Conservation (phyloP, 92 coral and sea anemone species). For the Umimayanthus kanabou region DNA sequence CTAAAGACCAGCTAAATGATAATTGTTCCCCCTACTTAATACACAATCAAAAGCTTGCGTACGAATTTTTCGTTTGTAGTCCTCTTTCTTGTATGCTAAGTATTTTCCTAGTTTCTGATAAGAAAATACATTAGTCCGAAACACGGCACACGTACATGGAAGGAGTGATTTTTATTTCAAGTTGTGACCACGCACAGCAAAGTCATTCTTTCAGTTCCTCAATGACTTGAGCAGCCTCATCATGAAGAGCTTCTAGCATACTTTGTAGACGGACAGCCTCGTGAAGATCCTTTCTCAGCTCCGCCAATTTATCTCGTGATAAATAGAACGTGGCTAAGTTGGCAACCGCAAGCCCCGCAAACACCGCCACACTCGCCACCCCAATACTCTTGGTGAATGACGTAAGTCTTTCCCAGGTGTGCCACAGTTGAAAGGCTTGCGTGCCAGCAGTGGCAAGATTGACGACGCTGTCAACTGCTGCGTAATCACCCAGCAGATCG, state of each 20-base stretch:
- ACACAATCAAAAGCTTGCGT: too few relatives aligned
- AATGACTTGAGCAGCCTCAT: constrained; percentile 52
- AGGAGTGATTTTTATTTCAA: background rate
- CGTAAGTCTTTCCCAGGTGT: constrained; percentile 52
- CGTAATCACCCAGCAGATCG: constrained; percentile 60
- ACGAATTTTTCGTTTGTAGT: too few relatives aligned
- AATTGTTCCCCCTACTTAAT: too few relatives aligned
- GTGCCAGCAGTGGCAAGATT: constrained; percentile 58
- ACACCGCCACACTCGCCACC: constrained; percentile 43
- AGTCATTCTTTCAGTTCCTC: constrained; percentile 10
- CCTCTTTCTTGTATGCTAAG: too few relatives aligned
- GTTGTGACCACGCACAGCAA: background rate
- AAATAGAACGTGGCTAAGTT: constrained; percentile 38
- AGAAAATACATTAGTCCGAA: too few relatives aligned
- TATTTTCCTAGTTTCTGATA: too few relatives aligned
- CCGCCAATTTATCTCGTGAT: constrained; percentile 47
- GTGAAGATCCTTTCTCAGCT: constrained; percentile 59
- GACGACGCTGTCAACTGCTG: constrained; percentile 59
- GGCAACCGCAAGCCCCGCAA: constrained; percentile 44
- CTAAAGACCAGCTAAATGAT: too few relatives aligned
- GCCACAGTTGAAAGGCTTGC: constrained; percentile 64
- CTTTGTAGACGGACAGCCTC: constrained; percentile 56
- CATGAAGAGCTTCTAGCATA: constrained; percentile 58
- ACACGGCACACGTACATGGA: too few relatives aligned
- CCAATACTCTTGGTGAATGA: constrained; percentile 51